phyloP scores from a whole-genome alignment of 2,888 invertebrate genomes.

The Rhabditoides inermis region DNA sequence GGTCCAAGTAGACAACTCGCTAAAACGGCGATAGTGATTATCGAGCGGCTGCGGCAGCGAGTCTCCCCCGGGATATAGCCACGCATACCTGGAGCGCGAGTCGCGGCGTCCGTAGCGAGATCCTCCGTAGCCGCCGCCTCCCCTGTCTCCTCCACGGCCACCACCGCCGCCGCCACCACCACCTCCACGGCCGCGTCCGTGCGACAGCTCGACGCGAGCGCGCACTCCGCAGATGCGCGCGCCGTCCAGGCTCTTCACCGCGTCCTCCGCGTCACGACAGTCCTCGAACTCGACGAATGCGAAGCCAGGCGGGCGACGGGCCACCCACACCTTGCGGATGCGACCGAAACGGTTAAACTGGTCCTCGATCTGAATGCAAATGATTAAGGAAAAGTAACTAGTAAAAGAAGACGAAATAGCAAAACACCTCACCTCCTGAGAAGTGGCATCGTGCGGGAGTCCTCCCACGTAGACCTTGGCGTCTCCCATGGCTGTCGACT shows the following conservation, averaged over 20 bases:
- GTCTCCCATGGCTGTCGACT: no score
- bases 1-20: no score
- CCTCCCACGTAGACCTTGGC: slow-evolving; percentile 82
- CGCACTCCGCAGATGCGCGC: slow-evolving; percentile 57
- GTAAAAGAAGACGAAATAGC: neutral
- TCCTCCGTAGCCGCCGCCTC: slow-evolving; percentile 21
- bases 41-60: no score
- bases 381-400: no score
- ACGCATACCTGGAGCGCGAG: slow-evolving; percentile 5
- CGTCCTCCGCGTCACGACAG: slow-evolving; percentile 64
- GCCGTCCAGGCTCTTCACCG: slow-evolving; percentile 54
- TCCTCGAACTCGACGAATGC: slow-evolving; percentile 60
- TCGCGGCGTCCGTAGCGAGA: slow-evolving; percentile 8
- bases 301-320: slow-evolving; percentile 74
- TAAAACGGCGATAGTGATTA: no score
- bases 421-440: slow-evolving; percentile 31
- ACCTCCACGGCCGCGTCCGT: slow-evolving; percentile 52
- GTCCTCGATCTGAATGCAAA: slow-evolving; percentile 63
- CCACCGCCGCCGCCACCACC: slow-evolving; percentile 26
- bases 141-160: slow-evolving; percentile 41
- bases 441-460: slow-evolving; percentile 75
- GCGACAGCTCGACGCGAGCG: slow-evolving; percentile 54
- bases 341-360: slow-evolving; percentile 79
- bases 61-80: no score
- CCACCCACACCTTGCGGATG: slow-evolving; percentile 83